Base-by-base conservation (phyloP, 2,113 vertebrate genomes). In the Abramis brama region DNA sequence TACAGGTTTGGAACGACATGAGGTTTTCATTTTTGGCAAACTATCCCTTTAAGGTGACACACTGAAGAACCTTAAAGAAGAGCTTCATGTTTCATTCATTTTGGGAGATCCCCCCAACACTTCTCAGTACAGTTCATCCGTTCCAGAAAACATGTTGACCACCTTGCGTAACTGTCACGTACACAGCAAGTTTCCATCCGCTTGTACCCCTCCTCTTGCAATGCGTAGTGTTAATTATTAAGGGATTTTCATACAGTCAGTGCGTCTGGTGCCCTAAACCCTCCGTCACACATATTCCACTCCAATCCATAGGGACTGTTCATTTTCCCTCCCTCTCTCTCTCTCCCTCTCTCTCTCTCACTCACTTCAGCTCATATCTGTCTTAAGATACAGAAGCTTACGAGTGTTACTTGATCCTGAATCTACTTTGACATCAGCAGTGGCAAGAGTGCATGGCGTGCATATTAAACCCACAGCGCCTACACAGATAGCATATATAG, bases 191-290 rank as follows among this genome's bases (percentile, higher is more conserved):
- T 74, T 82, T 74, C 60, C 75, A 64, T 79, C 57, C 39, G 5
- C 36, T 80, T 75, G 55, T 73, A 25, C 43, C 2, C 45, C 27
- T 59, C 43, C 79, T 74, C 60, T 73, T 79, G 62, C 57, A 36
- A 36, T 57, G 82, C 50, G 39, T 50, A 30, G 45, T 77, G 87
- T 90, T 82, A 85, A 90, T 88, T 87, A 90, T 90, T 88, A 59
- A 88, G 79, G 57, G 23, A 82, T 36, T 86, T 86, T 86, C 55
- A 60, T 82, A 33, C 57, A 86, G 68, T 81, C 33, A 50, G 19
- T 50, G 60, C 7, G 43, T 50, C 45, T 78, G 59, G 19, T 77
- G 43, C 23, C 36, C 25, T 80, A 33, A 80, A 59, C 27, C 25
- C 36, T 79, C 85, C 43, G 30, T 83, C 86, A 88, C 33, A 80